Evolutionary conservation across 1,140 invertebrate genomes (phyloP), one percentile per base, ranked within the genome.

Genomic region (Tribolium madens): DNA sequence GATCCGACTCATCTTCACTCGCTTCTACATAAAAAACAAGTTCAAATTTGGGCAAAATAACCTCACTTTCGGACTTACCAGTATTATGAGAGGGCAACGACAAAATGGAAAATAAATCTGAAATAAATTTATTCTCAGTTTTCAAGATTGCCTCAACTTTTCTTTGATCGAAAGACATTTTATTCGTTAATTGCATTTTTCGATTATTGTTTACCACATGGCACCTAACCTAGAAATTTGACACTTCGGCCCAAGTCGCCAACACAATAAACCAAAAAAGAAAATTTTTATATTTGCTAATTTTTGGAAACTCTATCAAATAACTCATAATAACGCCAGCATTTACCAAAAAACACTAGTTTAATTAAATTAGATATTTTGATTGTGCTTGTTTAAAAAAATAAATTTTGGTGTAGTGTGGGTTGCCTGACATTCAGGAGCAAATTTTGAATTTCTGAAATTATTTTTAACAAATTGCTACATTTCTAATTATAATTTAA

Each of bases 91-190:
- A 83, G 6, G 87, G 84, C 9, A 87, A 64, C n/a, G 86, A 83
- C 74, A 86, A 84, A 80, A 84, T 85, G 26, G 85, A 82, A 73
- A 88, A 87, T 79, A 88, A 81, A 57, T 86, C 74, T 0, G 85
- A 81, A 15, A 89, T 85, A 76, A 87, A 88, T 76, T 85, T 80
- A 57, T 86, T 84, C 82, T 88, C 88, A 31, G 80, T 76, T 18
- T 80, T 36, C 17, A 88, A 78, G 31, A 85, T 78, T 48, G 84
- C 52, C 53, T 84, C 83, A 0, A 84, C 77, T 73, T 81, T 75
- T 60, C 84, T 85, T n/a, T 52, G 12, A 73, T 88, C 81, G 74
- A 88, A 87, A 31, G 57, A 13, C 26, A n/a, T 31, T 73, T 78
- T 75, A 12, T 42, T 57, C 15, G 72, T 36, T 76, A 83, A 75